A percentile compares a stretch with the other conserved stretches of the same genome.
Evolutionary conservation across 53 echinoderm and acorn worm genomes (phyloP).

Genomic region (Temnopleurus reevesii): DNA sequence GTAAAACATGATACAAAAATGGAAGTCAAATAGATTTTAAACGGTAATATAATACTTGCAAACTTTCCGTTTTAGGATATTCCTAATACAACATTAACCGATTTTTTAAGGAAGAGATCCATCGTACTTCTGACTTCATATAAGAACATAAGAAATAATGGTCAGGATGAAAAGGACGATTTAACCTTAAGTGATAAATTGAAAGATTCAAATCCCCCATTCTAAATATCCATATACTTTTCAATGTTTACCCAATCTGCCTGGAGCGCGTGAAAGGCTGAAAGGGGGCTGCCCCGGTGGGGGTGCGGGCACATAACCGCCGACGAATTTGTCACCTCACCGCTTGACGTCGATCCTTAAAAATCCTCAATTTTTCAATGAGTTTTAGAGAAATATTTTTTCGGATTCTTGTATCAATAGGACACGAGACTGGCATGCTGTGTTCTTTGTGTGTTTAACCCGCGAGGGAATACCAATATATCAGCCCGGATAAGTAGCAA

Average conservation of each 20-base stretch:
- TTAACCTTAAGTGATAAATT: neutral
- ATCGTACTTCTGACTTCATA: no score
- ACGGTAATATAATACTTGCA: no score
- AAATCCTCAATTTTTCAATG: neutral
- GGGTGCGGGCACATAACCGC: conserved; percentile 1
- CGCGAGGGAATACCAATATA: conserved; percentile 23
- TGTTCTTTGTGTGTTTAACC: conserved; percentile 3
- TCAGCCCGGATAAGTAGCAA: conserved; percentile 24
- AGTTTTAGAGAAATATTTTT: neutral
- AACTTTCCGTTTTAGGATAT: no score
- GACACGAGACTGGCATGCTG: conserved; percentile 24
- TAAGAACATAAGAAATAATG: neutral
- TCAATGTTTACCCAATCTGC: conserved; percentile 24
- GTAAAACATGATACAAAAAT: no score
- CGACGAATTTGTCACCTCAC: conserved; percentile 19
- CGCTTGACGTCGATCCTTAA: conserved; percentile 3
- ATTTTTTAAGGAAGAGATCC: no score
- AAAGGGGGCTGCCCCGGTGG: conserved; percentile 24
- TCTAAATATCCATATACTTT: neutral
- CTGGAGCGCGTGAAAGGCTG: conserved; percentile 13
- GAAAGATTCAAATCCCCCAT: neutral
- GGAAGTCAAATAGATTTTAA: no score
- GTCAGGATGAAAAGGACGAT: neutral
- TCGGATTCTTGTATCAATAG: neutral
- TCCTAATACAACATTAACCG: no score